These are phyloP conservation scores for Andricus grossulariae DNA, from an alignment of 1,140 invertebrate species.

Conservation along the genomic window DNA sequence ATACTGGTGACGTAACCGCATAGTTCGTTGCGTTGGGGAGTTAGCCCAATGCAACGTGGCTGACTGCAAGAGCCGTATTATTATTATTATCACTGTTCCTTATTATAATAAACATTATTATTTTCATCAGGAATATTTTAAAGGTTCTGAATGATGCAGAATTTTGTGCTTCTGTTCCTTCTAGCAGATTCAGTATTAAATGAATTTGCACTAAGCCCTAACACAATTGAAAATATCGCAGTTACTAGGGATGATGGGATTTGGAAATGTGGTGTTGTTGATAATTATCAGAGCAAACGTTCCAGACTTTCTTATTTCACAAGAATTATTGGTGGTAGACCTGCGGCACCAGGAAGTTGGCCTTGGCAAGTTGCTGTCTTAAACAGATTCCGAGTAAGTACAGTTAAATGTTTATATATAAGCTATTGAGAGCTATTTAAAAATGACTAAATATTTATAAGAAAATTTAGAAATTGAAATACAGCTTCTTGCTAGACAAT, in stretches of 20 bases:
- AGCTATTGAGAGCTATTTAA: no score
- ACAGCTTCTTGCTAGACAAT: no score
- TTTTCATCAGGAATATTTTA: no score
- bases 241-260: conserved; percentile 49
- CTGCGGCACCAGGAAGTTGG: conserved; percentile 88
- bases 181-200: conserved; percentile 62
- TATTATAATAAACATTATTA: no score
- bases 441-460: no score
- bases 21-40: no score
- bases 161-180: conserved; percentile 27
- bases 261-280: conserved; percentile 67
- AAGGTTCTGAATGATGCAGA: no score
- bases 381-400: conserved; percentile 84
- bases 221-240: conserved; percentile 61
- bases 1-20: no score
- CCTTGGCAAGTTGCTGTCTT: conserved; percentile 95
- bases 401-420: neutral
- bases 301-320: conserved; percentile 66
- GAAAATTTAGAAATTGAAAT: no score
- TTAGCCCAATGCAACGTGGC: no score
- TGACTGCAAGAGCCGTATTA: no score
- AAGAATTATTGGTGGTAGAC: conserved; percentile 90
- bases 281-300: conserved; percentile 54
- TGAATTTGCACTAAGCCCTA: conserved; percentile 66
- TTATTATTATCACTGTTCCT: no score